phyloP scores from a whole-genome alignment of 2,888 invertebrate species.

The Schizaphis graminum region DNA sequence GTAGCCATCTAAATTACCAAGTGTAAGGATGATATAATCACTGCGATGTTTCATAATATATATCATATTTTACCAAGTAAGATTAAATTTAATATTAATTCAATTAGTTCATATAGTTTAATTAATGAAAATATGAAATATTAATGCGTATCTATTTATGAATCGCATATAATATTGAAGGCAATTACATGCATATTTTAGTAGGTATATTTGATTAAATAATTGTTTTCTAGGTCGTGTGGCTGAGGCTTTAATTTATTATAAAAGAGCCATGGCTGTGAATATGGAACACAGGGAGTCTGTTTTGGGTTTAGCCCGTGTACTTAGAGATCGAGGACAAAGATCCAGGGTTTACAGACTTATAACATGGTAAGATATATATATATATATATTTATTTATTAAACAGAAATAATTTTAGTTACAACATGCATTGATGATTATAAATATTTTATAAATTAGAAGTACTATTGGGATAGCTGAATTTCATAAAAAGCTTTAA shows the following conservation, averaged over 20 bases:
- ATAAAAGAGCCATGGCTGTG: slow-evolving; percentile 74
- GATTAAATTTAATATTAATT: neutral
- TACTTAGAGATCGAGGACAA: slow-evolving; percentile 77
- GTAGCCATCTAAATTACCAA: neutral
- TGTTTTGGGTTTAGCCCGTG: slow-evolving; percentile 76
- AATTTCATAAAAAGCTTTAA: neutral
- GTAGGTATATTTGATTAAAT: neutral
- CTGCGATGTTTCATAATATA: neutral
- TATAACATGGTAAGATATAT: slow-evolving; percentile 75
- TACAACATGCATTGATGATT: neutral
- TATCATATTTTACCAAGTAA: neutral
- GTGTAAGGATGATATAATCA: neutral
- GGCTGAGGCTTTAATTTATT: slow-evolving; percentile 74
- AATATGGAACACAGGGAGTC: slow-evolving; percentile 75
- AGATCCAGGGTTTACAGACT: slow-evolving; percentile 78
- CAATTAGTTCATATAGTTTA: neutral
- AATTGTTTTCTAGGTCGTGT: slow-evolving; percentile 73
- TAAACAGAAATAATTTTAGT: neutral
- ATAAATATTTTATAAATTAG: neutral
- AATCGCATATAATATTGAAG: neutral
- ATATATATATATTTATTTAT: slow-evolving; percentile 17
- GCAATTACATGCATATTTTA: neutral
- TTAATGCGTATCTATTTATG: neutral
- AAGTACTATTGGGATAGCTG: neutral
- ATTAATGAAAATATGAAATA: neutral